Evolutionary conservation across 2,888 invertebrate genomes (phyloP).

Genomic region (Cylindroiulus punctatus): DNA sequence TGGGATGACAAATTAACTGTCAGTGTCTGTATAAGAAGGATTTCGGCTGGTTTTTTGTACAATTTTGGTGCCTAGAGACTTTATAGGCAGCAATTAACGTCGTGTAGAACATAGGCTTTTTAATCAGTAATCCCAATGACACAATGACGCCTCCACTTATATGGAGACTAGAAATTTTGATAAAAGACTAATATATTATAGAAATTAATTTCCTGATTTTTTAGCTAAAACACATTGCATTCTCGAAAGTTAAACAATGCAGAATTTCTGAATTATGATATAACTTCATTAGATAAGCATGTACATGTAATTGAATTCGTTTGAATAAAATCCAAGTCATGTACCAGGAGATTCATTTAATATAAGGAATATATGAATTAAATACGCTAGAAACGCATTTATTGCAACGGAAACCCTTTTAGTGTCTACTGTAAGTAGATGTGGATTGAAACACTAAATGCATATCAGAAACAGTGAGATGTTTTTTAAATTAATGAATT

Average conservation of each 20-base stretch:
- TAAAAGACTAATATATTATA: not conserved
- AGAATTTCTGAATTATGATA: not conserved
- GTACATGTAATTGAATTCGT: not conserved
- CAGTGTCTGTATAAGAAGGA: constrained; percentile 15
- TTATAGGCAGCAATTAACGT: constrained; percentile 26
- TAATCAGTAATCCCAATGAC: not conserved
- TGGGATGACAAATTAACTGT: constrained; percentile 37
- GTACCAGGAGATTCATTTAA: not conserved
- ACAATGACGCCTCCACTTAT: not conserved
- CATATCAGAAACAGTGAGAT: too few species aligned
- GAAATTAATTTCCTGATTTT: not conserved
- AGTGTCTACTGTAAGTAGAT: too few species aligned
- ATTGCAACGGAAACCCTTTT: too few species aligned
- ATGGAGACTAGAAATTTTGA: not conserved
- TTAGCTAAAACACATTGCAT: not conserved
- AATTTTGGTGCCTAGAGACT: constrained; percentile 4
- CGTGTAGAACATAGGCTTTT: constrained; percentile 15
- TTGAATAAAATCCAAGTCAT: not conserved
- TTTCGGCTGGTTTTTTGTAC: not conserved
- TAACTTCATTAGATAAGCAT: too few species aligned
- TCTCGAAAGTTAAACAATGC: not conserved
- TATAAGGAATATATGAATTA: not conserved
- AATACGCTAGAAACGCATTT: too few species aligned
- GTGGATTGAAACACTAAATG: too few species aligned
- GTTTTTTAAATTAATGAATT: not conserved